Conservation (phyloP, 1,140 invertebrate genomes). For the Magallana angulata region DNA sequence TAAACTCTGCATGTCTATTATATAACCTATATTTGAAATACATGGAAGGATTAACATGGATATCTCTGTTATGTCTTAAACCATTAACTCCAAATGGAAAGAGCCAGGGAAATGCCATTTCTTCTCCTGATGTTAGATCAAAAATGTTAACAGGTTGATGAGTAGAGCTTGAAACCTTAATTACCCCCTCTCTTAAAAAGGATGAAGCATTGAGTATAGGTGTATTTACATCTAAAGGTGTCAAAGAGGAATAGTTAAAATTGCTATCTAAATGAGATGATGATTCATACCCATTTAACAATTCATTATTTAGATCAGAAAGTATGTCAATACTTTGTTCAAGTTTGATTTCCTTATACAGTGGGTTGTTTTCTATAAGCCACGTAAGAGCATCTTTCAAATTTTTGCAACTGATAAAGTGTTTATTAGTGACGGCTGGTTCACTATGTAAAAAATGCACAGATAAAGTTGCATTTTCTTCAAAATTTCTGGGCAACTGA, state of each 20-base stretch:
- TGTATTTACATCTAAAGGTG: background rate
- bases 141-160: slow-evolving; percentile 37
- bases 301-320: background rate
- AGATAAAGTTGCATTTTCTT: background rate
- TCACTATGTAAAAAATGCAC: background rate
- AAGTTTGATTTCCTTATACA: slow-evolving; percentile 43
- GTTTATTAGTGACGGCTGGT: background rate
- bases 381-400: slow-evolving; percentile 46
- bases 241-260: background rate
- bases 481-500: background rate
- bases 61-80: slow-evolving; percentile 3
- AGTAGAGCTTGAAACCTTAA: background rate
- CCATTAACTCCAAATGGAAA: slow-evolving; percentile 42
- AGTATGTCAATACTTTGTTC: background rate
- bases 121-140: slow-evolving; percentile 30
- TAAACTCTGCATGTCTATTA: slow-evolving; percentile 22
- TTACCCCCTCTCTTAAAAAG: background rate
- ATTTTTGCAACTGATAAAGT: background rate
- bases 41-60: background rate
- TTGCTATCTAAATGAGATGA: background rate
- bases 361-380: slow-evolving; percentile 56
- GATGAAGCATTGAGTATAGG: background rate
- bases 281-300: background rate
- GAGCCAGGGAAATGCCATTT: slow-evolving; percentile 45
- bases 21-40: slow-evolving; percentile 46